These are phyloP conservation scores for Drosophila micromelanica DNA, from an alignment of 1,140 invertebrate genomes.

Conservation along the genomic window DNA sequence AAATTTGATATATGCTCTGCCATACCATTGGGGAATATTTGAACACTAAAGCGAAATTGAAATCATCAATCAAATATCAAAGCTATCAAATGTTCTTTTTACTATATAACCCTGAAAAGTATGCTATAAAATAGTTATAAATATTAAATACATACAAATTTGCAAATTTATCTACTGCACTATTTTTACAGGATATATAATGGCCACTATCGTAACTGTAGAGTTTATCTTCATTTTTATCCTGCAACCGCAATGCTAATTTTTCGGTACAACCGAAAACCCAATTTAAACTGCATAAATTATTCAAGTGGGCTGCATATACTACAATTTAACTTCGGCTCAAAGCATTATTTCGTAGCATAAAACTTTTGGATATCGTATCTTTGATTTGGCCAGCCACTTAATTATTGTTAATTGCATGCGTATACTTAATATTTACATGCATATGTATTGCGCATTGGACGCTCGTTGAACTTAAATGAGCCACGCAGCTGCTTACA, in stretches of 20 bases:
- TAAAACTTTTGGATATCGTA: conserved; percentile 25
- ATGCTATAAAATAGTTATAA: neutral
- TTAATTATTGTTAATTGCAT: conserved; percentile 32
- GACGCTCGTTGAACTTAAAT: conserved; percentile 46
- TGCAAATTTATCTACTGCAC: neutral
- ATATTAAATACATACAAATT: neutral
- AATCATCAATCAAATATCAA: no score
- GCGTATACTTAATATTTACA: conserved; percentile 51
- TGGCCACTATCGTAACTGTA: neutral
- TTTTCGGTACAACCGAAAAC: conserved; percentile 19
- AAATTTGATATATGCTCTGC: conserved; percentile 27
- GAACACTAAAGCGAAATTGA: neutral
- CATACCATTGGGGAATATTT: conserved; percentile 4
- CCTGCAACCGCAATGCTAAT: conserved; percentile 26
- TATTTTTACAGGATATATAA: neutral
- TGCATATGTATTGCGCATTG: conserved; percentile 14
- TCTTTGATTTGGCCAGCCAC: conserved; percentile 23
- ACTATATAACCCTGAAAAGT: neutral
- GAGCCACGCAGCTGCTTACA: conserved; percentile 43
- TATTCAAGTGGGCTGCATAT: conserved; percentile 16
- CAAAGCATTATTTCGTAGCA: conserved; percentile 15
- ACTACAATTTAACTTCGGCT: conserved; percentile 1
- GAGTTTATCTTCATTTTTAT: neutral
- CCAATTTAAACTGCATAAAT: conserved; percentile 43
- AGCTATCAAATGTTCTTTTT: no score